These are phyloP conservation scores for Marmota flaviventris DNA, from an alignment of 2,113 vertebrate species.

Conservation along the genomic window DNA sequence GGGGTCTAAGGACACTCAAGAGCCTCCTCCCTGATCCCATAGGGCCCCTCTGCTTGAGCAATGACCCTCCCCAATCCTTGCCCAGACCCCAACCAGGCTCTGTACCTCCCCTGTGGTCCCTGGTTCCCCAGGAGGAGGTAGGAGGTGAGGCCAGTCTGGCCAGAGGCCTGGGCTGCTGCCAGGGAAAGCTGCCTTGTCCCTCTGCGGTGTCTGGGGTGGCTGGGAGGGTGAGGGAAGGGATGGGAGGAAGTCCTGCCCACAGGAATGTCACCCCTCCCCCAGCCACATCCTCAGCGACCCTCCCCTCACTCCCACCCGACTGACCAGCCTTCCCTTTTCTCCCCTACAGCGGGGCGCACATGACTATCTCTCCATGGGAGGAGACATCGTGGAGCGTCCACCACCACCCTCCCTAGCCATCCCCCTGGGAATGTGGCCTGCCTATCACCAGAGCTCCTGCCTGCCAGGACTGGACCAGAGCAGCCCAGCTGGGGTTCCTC, in stretches of 20 bases:
- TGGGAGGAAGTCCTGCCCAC: constrained; percentile 66
- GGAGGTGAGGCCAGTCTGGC: constrained; percentile 72
- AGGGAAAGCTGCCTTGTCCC: constrained; percentile 57
- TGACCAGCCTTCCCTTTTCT: constrained; percentile 65
- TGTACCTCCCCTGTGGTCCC: neutral
- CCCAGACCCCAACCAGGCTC: neutral
- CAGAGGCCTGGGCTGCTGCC: constrained; percentile 72
- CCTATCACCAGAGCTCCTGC: constrained; percentile 22
- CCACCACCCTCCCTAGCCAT: constrained; percentile 28
- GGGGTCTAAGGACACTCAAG: neutral
- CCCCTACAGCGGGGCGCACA: constrained; percentile 72
- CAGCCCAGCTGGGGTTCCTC: constrained; percentile 46
- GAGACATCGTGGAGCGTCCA: constrained; percentile 65
- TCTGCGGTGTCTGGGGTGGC: constrained; percentile 68
- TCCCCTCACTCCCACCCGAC: neutral
- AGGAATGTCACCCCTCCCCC: constrained; percentile 41
- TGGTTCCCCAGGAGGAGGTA: constrained; percentile 40
- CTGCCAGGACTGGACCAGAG: constrained; percentile 64
- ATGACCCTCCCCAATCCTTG: neutral
- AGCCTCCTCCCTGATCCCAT: neutral
- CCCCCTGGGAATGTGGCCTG: constrained; percentile 65
- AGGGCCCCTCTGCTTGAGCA: neutral
- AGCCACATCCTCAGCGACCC: constrained; percentile 43
- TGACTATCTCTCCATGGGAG: constrained; percentile 71
- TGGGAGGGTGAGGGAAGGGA: neutral